A percentile compares a stretch with the other conserved stretches of the same genome.
These are phyloP conservation scores for Phrynocephalus vlangalii DNA, from an alignment of 2,797 vertebrate species.

Conservation along the genomic window DNA sequence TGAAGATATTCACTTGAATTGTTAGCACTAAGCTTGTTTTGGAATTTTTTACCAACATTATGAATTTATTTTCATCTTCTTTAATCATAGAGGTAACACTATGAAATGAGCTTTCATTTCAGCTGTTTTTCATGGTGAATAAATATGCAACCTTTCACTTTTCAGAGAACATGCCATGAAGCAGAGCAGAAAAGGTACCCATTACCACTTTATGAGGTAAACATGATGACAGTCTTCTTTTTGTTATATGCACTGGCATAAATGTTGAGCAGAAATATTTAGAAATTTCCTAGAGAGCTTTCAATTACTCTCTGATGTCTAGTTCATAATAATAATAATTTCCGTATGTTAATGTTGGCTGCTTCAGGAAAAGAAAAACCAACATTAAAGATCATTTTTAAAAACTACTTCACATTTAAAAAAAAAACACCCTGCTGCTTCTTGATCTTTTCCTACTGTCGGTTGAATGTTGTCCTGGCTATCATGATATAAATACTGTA, in stretches of 20 bases:
- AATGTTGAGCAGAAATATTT: neutral
- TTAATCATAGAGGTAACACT: neutral
- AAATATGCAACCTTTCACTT: neutral
- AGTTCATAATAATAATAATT: neutral
- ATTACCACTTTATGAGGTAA: neutral
- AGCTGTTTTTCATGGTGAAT: neutral
- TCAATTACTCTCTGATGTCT: neutral
- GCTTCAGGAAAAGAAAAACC: neutral
- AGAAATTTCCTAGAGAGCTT: neutral
- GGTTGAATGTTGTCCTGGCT: no score
- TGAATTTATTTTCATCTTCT: no score
- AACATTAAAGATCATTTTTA: no score
- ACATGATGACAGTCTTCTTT: neutral
- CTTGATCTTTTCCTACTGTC: no score
- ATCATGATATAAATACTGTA: no score
- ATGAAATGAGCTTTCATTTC: neutral
- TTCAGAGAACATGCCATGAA: neutral
- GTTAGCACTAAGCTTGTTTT: neutral
- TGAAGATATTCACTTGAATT: neutral
- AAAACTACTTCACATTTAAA: no score
- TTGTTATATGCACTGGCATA: neutral
- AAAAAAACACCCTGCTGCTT: no score
- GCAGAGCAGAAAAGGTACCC: neutral
- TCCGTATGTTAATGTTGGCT: neutral
- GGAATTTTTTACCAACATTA: neutral